Base-by-base conservation (phyloP, 2,888 invertebrate species). In the Ophraella communa region DNA sequence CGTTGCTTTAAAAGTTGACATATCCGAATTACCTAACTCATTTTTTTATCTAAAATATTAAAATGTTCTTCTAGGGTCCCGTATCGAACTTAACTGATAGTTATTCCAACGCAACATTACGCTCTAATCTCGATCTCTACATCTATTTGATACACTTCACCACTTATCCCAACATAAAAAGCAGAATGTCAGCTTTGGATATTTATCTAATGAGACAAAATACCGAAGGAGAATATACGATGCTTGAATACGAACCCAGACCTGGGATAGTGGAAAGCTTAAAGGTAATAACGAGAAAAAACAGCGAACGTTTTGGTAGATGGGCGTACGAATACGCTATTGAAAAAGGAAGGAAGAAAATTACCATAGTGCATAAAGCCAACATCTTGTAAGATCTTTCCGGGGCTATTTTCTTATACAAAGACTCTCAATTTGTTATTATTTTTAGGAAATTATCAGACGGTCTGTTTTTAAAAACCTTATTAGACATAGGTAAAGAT, bases 331-430 rank as follows among this genome's bases (percentile, higher is more conserved):
- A 87, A 20, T 87, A 84, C 77, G 89, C 89, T 1, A 78, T 78
- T 20, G 78, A 78, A 65, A 77, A 87, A 72, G 81, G 83, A 1
- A 77, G 89, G 17, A 87, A 86, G 75, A 88, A 87, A 76, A 84
- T 89, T 17, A 88, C 88, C 0, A 85, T 87, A 10, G 85, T 89
- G 7, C 89, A 89, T 77, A 89, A 89, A 86, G 76, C 88, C 86
- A 73, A 87, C 86, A 87, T 79, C 56, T 77, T 77, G 76, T 72
- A 69, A 65, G 71, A 79, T 42, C 42, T 4, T 4, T 18, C 10
- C 35, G n/a, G n/a, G n/a, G n/a, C n/a, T n/a, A n/a, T n/a, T n/a
- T n/a, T n/a, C n/a, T n/a, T 35, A 4, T 14, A n/a, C 35, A 35
- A 3, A 10, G 11, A 10, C 17, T 18, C 17, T 44, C 17, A 17